Percentiles rank a stretch among this genome's conserved stretches.
Evolutionary conservation across 2,797 vertebrate genomes (phyloP).

Genomic region (Staurois parvus): DNA sequence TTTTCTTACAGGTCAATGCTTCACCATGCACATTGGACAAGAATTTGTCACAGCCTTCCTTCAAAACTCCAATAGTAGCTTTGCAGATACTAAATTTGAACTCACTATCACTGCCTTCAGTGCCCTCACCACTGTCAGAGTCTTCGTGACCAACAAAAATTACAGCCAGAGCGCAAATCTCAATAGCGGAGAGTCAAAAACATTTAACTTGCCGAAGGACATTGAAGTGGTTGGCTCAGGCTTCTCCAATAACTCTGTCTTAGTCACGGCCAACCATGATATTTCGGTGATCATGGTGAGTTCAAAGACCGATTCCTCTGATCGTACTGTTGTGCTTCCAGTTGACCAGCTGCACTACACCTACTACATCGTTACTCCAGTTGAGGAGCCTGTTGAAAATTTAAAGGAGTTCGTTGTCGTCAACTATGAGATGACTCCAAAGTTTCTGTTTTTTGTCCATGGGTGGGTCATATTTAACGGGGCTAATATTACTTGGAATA

Average conservation of each 20-base stretch:
- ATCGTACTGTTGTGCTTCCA: conserved; percentile 73
- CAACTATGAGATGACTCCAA: conserved; percentile 71
- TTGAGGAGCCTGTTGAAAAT: accelerated
- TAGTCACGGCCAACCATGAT: conserved; percentile 68
- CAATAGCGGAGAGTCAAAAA: conserved; percentile 52
- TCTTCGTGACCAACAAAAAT: conserved; percentile 64
- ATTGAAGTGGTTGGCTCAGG: conserved; percentile 66
- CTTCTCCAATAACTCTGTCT: conserved; percentile 65
- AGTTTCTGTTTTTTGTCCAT: conserved; percentile 65
- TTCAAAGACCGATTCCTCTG: conserved; percentile 67
- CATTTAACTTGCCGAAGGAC: conserved; percentile 54
- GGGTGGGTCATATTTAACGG: conserved; percentile 36
- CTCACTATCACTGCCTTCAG: conserved; percentile 67
- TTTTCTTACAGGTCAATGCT: neutral
- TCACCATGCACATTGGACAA: conserved; percentile 6
- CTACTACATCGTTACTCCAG: conserved; percentile 76
- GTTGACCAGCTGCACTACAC: conserved; percentile 70
- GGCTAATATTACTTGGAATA: accelerated
- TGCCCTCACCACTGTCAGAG: conserved; percentile 53
- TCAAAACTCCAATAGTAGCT: neutral
- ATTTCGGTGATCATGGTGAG: conserved; percentile 71
- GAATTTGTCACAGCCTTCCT: conserved; percentile 49
- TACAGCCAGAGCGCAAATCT: conserved; percentile 49
- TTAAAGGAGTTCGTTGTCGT: conserved; percentile 74
- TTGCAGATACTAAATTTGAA: neutral